These are phyloP conservation scores for Oncorhynchus nerka DNA, from an alignment of 2,113 vertebrate genomes.

Conservation along the genomic window DNA sequence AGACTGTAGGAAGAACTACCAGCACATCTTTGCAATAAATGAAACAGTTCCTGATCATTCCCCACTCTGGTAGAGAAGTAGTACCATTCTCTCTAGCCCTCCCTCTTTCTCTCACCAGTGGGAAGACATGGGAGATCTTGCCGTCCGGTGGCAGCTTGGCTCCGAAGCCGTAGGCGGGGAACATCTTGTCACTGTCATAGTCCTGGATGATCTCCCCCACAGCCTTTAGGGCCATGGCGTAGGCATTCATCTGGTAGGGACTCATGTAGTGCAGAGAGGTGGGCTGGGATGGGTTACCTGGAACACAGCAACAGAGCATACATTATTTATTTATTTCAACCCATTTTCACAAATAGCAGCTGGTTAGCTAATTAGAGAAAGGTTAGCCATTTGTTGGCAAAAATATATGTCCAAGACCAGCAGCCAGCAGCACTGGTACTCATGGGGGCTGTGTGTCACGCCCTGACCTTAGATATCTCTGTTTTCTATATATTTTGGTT, in stretches of 20 bases:
- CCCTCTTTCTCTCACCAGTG: conserved; percentile 76
- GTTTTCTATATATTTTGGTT: no score
- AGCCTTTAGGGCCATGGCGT: conserved; percentile 90
- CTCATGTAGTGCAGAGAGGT: conserved; percentile 90
- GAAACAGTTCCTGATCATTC: neutral
- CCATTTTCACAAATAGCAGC: no score
- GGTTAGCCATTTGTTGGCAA: no score
- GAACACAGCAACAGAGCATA: neutral
- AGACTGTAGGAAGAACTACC: neutral
- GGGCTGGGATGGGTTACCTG: conserved; percentile 88
- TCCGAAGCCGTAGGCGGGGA: conserved; percentile 89
- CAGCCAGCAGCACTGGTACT: no score
- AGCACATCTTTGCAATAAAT: no score
- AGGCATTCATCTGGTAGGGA: conserved; percentile 91
- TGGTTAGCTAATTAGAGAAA: no score
- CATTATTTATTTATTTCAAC: no score
- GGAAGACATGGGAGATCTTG: conserved; percentile 90
- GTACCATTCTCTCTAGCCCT: neutral
- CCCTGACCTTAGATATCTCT: no score
- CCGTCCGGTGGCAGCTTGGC: conserved; percentile 90
- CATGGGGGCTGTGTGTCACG: no score
- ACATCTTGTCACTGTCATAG: conserved; percentile 93
- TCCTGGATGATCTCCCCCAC: conserved; percentile 94
- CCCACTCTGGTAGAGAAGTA: neutral
- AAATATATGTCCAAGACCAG: no score